Conservation (phyloP, 2,113 vertebrate species). For the Rhinogobius similis region DNA sequence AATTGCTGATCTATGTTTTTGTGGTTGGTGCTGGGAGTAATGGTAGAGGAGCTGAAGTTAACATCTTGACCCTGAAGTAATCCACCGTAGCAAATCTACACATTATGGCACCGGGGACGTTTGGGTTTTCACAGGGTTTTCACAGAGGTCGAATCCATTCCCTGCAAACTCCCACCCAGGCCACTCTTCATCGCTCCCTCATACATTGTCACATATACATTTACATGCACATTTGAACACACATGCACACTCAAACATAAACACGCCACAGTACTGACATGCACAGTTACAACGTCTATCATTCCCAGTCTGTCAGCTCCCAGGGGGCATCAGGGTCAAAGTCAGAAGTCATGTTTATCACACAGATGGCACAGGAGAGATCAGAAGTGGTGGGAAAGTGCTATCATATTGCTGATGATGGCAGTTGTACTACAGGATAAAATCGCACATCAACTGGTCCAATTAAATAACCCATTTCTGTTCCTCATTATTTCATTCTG, state of each 20-base stretch:
- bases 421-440: neutral
- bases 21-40: constrained; percentile 11
- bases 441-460: neutral
- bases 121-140: constrained; percentile 26
- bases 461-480: no score
- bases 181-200: constrained; percentile 11
- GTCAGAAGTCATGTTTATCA: constrained; percentile 49
- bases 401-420: neutral
- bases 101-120: constrained; percentile 21
- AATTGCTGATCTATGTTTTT: constrained; percentile 15
- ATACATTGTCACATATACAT: constrained; percentile 18
- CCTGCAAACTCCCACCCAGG: constrained; percentile 8
- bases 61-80: constrained; percentile 21
- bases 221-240: neutral
- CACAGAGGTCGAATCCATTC: constrained; percentile 2
- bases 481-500: no score
- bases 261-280: constrained; percentile 26
- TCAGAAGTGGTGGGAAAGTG: neutral
- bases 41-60: constrained; percentile 13
- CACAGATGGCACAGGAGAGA: neutral
- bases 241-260: constrained; percentile 23
- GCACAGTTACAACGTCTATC: constrained; percentile 22
- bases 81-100: constrained; percentile 13
- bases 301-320: constrained; percentile 30
- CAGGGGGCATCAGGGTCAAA: constrained; percentile 50